These are phyloP conservation scores for Muricea muricata DNA, from an alignment of 92 coral and sea anemone species.

Conservation along the genomic window DNA sequence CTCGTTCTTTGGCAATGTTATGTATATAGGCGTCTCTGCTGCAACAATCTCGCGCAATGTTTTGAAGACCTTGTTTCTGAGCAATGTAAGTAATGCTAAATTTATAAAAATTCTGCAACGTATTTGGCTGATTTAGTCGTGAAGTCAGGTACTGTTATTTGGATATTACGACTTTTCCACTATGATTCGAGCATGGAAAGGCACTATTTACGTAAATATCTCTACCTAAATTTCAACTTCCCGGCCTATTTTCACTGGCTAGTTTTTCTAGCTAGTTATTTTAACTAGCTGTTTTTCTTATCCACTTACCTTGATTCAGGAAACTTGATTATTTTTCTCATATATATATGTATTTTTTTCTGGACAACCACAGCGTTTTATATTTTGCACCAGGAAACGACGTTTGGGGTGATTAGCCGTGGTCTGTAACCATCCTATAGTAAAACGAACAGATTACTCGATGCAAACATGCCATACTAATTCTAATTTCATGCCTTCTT, in stretches of 20 bases:
- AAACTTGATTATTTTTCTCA: slow-evolving; percentile 49
- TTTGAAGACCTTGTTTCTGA: slow-evolving; percentile 41
- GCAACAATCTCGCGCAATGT: slow-evolving; percentile 39
- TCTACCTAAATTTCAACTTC: background rate
- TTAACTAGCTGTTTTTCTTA: background rate
- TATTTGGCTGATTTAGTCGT: background rate
- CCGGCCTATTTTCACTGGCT: no score
- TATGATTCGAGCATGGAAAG: no score
- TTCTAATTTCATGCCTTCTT: no score
- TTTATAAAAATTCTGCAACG: background rate
- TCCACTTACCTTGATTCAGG: slow-evolving; percentile 51
- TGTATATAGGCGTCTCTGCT: slow-evolving; percentile 44
- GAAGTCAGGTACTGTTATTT: background rate
- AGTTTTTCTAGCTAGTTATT: no score
- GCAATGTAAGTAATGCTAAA: no score
- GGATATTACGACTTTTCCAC: no score
- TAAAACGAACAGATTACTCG: no score
- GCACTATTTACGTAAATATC: background rate
- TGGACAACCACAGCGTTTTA: slow-evolving; percentile 57
- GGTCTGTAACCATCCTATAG: no score
- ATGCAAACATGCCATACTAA: no score
- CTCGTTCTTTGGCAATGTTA: slow-evolving; percentile 43
- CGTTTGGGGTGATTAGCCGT: slow-evolving; percentile 39
- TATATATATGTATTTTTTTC: slow-evolving; percentile 48
- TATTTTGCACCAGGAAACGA: slow-evolving; percentile 62